Evolutionary conservation across 2,888 invertebrate genomes (phyloP).

Genomic region (Apamea monoglypha): DNA sequence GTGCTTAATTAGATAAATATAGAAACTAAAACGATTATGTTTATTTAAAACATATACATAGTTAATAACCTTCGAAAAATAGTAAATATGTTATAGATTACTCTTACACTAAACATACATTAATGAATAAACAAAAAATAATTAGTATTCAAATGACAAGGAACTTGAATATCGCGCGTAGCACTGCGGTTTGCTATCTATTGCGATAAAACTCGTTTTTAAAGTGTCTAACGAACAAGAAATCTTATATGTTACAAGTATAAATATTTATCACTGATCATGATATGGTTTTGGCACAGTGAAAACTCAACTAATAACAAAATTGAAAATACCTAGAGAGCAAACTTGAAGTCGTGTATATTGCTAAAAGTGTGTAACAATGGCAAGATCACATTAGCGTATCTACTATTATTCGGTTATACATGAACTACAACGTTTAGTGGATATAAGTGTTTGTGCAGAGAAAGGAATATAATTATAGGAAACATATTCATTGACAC

Average conservation of each 20-base stretch:
- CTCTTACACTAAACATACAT: conserved; percentile 79
- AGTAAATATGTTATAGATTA: conserved; percentile 85
- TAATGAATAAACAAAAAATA: conserved; percentile 75
- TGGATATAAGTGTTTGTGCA: conserved; percentile 64
- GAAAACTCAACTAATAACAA: conserved; percentile 73
- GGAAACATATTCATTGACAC: conserved; percentile 49
- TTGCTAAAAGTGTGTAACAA: conserved; percentile 69
- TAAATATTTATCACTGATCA: conserved; percentile 84
- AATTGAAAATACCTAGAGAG: conserved; percentile 75
- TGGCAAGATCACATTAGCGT: conserved; percentile 75
- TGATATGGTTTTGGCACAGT: conserved; percentile 88
- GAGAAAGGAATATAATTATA: conserved; percentile 35
- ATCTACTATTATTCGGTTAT: conserved; percentile 58
- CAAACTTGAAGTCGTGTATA: conserved; percentile 66
- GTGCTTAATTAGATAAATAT: conserved; percentile 82
- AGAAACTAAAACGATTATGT: conserved; percentile 82
- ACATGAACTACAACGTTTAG: conserved; percentile 43
- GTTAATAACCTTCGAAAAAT: conserved; percentile 88
- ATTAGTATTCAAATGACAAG: conserved; percentile 79
- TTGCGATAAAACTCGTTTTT: conserved; percentile 63
- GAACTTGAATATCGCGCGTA: conserved; percentile 82
- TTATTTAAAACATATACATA: conserved; percentile 80
- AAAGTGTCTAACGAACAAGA: conserved; percentile 71
- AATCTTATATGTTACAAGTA: conserved; percentile 70
- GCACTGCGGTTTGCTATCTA: conserved; percentile 72